Base-by-base conservation (phyloP, 23 tunicate genomes). In the Ascidia mentula region DNA sequence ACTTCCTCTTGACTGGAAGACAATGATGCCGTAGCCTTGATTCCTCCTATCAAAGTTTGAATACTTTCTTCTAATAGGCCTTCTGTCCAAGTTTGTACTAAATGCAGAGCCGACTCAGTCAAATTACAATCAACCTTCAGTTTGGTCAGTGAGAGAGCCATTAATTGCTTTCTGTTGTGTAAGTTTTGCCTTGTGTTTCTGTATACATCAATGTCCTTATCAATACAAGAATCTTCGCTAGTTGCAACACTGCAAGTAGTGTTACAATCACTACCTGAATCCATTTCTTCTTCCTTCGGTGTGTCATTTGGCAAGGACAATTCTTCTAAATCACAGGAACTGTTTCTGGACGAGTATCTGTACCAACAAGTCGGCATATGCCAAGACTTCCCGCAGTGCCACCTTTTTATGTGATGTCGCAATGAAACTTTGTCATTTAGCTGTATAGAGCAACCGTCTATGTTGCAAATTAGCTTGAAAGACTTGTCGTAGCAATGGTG, bases 61-160 rank as follows among this genome's bases (percentile, higher is more conserved):
- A 45, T 45, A 45, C 60, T 45, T 45, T 45, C 60, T 45, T 45
- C 60, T 15, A 45, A 18, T 17, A 45, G 60, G 60, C 60, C 17
- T 45, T 45, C 60, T 18, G 18, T 18, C 60, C 60, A 45, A 18
- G 17, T 45, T 45, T 45, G 60, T 45, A 45, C 60, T 45, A 45
- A 45, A 45, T 45, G 60, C 60, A 45, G 18, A 45, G 60, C 60
- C 18, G 60, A 45, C 60, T 45, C 60, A 45, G 60, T 45, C 18
- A 45, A 45, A 45, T 45, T 45, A 45, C 60, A 45, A 45, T 45
- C 60, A 45, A 45, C 60, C 60, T 45, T 45, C 60, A 45, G 60
- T 45, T 45, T 45, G 18, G 60, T 45, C 17, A 45, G 60, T 18
- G 60, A 45, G 18, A 45, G 17, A 45, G 60, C 60, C 60, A 45